Evolutionary conservation across 2,797 vertebrate species (phyloP).

Genomic region (Melanotaenia nigrans): DNA sequence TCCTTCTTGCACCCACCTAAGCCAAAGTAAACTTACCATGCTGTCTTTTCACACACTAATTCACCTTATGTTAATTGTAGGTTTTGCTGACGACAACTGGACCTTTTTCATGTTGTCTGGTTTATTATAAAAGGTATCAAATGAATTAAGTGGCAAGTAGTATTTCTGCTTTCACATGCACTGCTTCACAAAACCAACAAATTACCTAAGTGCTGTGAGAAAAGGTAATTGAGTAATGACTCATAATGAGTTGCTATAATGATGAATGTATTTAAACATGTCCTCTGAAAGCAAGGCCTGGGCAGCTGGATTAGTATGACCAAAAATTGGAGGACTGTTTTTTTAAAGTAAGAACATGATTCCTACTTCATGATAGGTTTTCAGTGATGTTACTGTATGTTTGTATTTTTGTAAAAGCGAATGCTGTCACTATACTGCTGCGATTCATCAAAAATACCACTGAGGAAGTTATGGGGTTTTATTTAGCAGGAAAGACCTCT

Average conservation of each 20-base stretch:
- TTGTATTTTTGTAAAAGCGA: not conserved
- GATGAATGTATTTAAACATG: slow-evolving; percentile 33
- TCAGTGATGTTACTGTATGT: slow-evolving; percentile 1
- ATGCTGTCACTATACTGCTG: not conserved
- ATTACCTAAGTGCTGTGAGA: slow-evolving; percentile 29
- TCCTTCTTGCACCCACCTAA: slow-evolving; percentile 21
- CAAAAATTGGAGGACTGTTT: not conserved
- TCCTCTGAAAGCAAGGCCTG: slow-evolving; percentile 21
- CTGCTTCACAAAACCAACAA: slow-evolving; percentile 36
- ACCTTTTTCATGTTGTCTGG: slow-evolving; percentile 33
- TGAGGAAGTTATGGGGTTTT: not conserved
- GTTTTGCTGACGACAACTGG: slow-evolving; percentile 43
- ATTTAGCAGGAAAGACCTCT: not conserved
- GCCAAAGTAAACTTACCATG: slow-evolving; percentile 39
- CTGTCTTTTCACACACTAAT: slow-evolving; percentile 46
- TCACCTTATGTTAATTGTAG: slow-evolving; percentile 43
- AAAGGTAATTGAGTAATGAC: slow-evolving; percentile 47
- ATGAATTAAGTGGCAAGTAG: not conserved
- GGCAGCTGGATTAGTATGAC: slow-evolving; percentile 1
- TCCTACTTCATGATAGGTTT: slow-evolving; percentile 9
- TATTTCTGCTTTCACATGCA: slow-evolving; percentile 2
- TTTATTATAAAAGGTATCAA: slow-evolving; percentile 50
- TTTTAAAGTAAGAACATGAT: not conserved
- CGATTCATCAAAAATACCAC: not conserved
- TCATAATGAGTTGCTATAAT: slow-evolving; percentile 38